Base-by-base conservation (phyloP, 2,888 invertebrate genomes). In the Leucania comma region DNA sequence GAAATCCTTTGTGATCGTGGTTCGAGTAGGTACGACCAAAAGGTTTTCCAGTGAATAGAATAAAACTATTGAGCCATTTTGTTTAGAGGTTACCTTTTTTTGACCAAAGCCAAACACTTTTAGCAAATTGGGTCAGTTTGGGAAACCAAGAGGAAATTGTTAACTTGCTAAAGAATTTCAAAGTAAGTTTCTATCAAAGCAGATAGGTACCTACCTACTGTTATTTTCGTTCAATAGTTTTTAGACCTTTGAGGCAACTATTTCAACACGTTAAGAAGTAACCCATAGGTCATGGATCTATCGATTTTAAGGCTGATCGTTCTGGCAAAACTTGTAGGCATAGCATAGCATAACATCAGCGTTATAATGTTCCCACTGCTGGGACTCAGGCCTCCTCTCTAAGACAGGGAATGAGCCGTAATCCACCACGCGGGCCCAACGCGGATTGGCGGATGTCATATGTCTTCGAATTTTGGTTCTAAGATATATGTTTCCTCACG, bases 31-130 rank as follows among this genome's bases (percentile, higher is more conserved):
- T n/a, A 22, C 50, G 17, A n/a, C 35, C n/a, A 35, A 50, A 50
- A 38, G 38, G 20, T 54, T 50, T 58, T 14, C 26, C 14, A 74
- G 20, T 38, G 26, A 73, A 60, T 38, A 3, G 22, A 38, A 54
- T 48, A 26, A 72, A 54, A 48, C 29, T n/a, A 32, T 24, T 14
- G 10, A 8, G 3, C 9, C 14, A 2, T 26, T 57, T 42, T 51
- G n/a, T 38, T 54, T n/a, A 22, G 29, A 12, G 20, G 26, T 2
- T n/a, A 20, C 24, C 22, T 0, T 46, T 68, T 58, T 48, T 22
- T 24, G n/a, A 35, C 10, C 32, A 26, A 24, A 32, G 22, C 9
- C 24, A 10, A 22, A 32, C 24, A 29, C 20, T 56, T 75, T 50
- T 54, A 42, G 14, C 24, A 60, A 51, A 67, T 75, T 51, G 35